These are phyloP conservation scores for Whitmania pigra DNA, from an alignment of 1,140 invertebrate genomes.

Conservation along the genomic window DNA sequence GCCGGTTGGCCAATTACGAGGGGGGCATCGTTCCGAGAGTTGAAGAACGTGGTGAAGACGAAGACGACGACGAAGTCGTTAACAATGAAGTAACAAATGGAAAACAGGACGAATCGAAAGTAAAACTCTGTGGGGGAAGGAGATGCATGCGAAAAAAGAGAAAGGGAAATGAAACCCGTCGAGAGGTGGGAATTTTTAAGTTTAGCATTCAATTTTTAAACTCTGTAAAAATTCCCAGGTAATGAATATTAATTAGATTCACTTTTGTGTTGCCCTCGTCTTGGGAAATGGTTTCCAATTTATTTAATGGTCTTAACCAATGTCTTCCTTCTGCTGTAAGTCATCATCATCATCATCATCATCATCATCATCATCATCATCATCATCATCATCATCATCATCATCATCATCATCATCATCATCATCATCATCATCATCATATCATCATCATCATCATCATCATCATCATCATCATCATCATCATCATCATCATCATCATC, in stretches of 20 bases:
- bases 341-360: background rate
- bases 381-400: constrained; percentile 5
- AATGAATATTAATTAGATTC: background rate
- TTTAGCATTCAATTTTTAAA: background rate
- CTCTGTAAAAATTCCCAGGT: background rate
- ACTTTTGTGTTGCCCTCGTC: background rate
- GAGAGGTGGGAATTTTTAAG: too few relatives aligned
- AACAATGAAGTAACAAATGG: too few relatives aligned
- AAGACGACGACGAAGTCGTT: background rate
- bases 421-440: constrained; percentile 12
- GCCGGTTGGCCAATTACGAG: constrained; percentile 75
- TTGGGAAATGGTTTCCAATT: background rate
- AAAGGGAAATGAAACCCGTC: too few relatives aligned
- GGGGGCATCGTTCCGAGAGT: constrained; percentile 36
- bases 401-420: constrained; percentile 11
- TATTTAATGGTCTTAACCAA: background rate
- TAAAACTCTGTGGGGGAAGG: too few relatives aligned
- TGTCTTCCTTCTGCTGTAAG: background rate
- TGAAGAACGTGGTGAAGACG: background rate
- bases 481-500: too few relatives aligned
- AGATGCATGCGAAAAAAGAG: too few relatives aligned
- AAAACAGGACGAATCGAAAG: too few relatives aligned
- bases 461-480: too few relatives aligned
- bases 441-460: constrained; percentile 14
- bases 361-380: constrained; percentile 6